Base-by-base conservation (phyloP, 2,113 vertebrate species). In the Suncus etruscus region DNA sequence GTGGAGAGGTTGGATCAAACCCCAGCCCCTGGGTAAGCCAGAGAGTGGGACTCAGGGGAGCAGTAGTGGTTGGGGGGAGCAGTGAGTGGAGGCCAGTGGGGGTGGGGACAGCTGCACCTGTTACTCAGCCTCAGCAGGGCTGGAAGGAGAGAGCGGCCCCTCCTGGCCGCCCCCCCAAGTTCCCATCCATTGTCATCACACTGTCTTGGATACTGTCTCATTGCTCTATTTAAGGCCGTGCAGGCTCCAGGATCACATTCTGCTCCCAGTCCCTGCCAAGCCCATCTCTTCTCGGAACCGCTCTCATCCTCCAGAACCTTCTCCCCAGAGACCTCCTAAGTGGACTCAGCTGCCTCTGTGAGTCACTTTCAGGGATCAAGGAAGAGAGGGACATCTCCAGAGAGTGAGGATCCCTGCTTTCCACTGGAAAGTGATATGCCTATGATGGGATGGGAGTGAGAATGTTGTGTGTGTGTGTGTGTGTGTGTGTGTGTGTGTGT, bases 141-240 rank as follows among this genome's bases (percentile, higher is more conserved):
- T 66, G 79, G 89, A 25, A 58, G 58, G 88, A 66, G n/a, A 6
- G 92, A n/a, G 0, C 24, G 0, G 78, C 54, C 89, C 83, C 68
- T 51, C 90, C 94, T 79, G 47, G 7, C 27, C 16, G 32, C 61
- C 79, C 77, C 89, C 79, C 77, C 95, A 32, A 75, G 92, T 80
- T 92, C 95, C 91, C 96, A 16, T 96, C 97, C 97, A 97, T 98
- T 98, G 97, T 98, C 97, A 96, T 66, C 4, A 81, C 68, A 73
- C 95, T 93, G 91, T 95, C 97, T 75, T 94, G 82, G 94, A 58
- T 15, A 18, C 54, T 58, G 54, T 58, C 54, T 58, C 32, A 48
- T 91, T 90, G 97, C 97, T 98, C 97, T 97, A 98, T 98, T 98
- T 98, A 98, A 97, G 97, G 94, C 97, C 92, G 91, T 70, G 89